A percentile compares a stretch with the other conserved stretches of the same genome.
phyloP scores from a whole-genome alignment of 2,113 vertebrate genomes.

The Lampris incognitus region DNA sequence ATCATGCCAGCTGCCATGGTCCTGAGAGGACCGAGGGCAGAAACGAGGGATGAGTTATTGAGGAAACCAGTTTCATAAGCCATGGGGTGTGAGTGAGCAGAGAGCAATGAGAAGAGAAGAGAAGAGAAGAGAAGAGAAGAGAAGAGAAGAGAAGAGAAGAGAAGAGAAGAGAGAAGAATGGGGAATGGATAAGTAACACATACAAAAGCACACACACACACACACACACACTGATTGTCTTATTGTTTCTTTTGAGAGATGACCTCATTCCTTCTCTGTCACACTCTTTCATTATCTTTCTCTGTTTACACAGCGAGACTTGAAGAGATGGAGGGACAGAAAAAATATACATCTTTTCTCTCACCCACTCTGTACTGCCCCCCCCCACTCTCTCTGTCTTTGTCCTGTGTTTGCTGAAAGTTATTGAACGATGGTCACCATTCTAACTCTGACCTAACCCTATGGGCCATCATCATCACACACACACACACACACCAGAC shows the following conservation, averaged over 20 bases:
- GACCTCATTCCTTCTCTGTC: neutral
- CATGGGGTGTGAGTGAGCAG: neutral
- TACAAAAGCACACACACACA: no score
- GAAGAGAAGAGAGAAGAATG: neutral
- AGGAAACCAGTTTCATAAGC: neutral
- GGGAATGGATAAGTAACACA: no score
- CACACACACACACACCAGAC: no score
- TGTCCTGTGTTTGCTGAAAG: neutral
- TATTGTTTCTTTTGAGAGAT: neutral
- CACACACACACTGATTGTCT: neutral
- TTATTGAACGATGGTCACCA: slow-evolving; percentile 1
- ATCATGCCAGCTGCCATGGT: neutral
- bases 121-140: neutral
- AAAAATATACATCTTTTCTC: neutral
- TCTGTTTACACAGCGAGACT: neutral
- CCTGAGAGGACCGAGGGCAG: neutral
- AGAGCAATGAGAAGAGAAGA: neutral
- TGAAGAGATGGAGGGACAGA: no score
- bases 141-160: neutral
- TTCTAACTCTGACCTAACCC: neutral
- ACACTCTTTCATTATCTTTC: neutral
- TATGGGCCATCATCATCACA: no score
- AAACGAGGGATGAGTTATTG: neutral
- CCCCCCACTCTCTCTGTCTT: neutral
- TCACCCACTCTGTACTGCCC: neutral